Evolutionary conservation across 2,113 vertebrate genomes (phyloP).

Genomic region (Hipposideros armiger): DNA sequence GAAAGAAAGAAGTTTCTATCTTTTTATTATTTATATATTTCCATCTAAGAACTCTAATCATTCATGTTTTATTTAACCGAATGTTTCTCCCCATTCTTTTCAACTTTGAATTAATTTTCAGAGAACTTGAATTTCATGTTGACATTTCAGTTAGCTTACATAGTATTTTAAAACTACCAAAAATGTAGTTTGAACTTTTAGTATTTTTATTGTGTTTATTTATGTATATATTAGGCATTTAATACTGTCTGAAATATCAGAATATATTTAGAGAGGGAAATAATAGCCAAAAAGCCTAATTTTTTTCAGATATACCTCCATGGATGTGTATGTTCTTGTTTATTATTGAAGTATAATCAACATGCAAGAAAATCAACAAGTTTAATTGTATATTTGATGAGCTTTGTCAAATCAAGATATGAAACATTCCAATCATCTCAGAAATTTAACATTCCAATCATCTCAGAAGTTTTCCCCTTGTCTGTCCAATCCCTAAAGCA

Average conservation of each 20-base stretch:
- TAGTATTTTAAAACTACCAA: background rate
- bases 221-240: background rate
- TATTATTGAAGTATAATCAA: slow-evolving; percentile 1
- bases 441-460: background rate
- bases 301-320: background rate
- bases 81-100: background rate
- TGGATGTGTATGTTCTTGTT: background rate
- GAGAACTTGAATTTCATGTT: background rate
- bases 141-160: background rate
- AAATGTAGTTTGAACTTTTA: background rate
- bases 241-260: background rate
- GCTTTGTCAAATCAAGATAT: background rate
- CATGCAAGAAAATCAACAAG: background rate
- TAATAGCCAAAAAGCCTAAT: background rate
- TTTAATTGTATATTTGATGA: background rate
- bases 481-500: background rate
- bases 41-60: background rate
- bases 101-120: slow-evolving; percentile 27
- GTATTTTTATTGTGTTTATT: slow-evolving; percentile 5
- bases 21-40: slow-evolving; percentile 4
- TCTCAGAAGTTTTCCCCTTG: background rate
- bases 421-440: background rate
- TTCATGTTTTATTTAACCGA: background rate
- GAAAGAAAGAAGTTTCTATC: background rate
- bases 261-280: background rate